Base-by-base conservation (phyloP, 1,140 invertebrate genomes). In the Oreohelix idahoensis region DNA sequence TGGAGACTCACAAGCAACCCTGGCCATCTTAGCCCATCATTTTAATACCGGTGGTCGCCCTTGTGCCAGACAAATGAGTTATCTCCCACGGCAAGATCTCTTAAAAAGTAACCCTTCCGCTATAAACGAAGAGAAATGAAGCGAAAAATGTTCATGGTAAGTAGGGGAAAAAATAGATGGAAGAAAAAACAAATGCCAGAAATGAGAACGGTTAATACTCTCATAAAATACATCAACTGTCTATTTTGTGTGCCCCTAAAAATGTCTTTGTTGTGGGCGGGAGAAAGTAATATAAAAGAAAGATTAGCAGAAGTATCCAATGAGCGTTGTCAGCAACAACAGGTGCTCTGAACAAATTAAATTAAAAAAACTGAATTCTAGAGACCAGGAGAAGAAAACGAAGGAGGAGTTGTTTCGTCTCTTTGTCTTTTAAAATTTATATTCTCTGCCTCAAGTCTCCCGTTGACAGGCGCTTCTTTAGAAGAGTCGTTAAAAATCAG, bases 1-100 rank as follows among this genome's bases (percentile, higher is more conserved):
- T 73, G 36, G 20, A 73, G 71, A 73, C 39, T 45, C 71, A 42
- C 26, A 29, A 45, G 11, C 35, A 23, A 42, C 42, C 71, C 36
- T 42, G 71, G 71, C 71, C 45, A 76, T 76, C 74, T 35, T 76
- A n/a, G 74, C 39, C 45, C 74, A 49, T 76, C 74, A 49, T 76
- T 76, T 29, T 15, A 32, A 49, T 20, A 49, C 74, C n/a, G 74
- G n/a, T 76, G 45, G 74, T 76, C 74, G 74, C 74, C 74, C 74
- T 76, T 76, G 42, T 45, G 13, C 26, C 29, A 76, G 74, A 76
- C 42, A 76, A 76, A 76, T 76, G 74, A 35, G 74, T 76, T 76
- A 76, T 32, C 74, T 76, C 39, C 45, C 74, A 39, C 26, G 29
- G 74, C 45, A 10, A 53, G 35, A 17, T 45, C 71, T 73, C 71